A percentile compares a stretch with the other conserved stretches of the same genome.
Conservation (phyloP, 2,888 invertebrate species). For the Metalampra italica region DNA sequence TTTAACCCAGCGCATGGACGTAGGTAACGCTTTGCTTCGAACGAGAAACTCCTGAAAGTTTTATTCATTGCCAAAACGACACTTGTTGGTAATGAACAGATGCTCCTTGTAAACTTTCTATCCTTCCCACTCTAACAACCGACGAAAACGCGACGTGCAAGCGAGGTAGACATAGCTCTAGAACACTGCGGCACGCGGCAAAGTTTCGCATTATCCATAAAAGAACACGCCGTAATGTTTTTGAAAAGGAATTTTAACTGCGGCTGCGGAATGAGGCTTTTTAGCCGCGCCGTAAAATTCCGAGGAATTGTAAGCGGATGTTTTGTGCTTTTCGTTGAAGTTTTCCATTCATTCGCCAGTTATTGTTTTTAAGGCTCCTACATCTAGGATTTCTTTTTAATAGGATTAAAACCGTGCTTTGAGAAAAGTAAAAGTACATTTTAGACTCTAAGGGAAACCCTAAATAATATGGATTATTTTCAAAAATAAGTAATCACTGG, state of each 20-base stretch:
- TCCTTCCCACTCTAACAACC: background rate
- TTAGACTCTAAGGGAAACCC: no score
- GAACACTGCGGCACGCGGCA: background rate
- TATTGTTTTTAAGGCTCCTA: no score
- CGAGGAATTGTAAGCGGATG: background rate
- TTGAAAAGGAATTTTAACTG: background rate
- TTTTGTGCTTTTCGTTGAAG: background rate
- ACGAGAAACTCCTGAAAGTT: background rate
- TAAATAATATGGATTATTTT: no score
- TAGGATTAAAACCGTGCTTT: no score
- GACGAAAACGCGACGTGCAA: background rate
- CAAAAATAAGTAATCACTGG: no score
- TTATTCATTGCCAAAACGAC: background rate
- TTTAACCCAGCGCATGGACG: no score
- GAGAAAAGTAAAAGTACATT: no score
- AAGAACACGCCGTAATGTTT: background rate
- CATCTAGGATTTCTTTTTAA: no score
- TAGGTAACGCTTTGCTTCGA: no score
- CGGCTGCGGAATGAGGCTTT: background rate
- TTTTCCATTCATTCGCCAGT: background rate
- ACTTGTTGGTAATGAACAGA: background rate
- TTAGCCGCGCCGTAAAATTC: background rate
- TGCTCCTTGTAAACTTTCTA: background rate
- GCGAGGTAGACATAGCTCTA: background rate
- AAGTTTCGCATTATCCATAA: background rate